phyloP scores from a whole-genome alignment of 2,797 vertebrate genomes.

The Acanthurus tractus region DNA sequence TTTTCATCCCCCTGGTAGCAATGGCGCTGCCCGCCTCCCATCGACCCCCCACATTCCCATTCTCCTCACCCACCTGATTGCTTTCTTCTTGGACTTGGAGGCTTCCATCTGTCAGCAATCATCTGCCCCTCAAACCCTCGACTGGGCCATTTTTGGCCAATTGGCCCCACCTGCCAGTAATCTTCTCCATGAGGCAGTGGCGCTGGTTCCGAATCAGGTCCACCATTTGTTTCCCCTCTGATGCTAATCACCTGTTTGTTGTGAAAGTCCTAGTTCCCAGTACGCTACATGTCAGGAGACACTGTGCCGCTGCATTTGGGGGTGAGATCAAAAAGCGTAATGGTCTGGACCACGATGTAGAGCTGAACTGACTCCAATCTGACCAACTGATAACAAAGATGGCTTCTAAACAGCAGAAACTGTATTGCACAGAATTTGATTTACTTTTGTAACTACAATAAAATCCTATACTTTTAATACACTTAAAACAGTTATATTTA shows the following conservation, averaged over 20 bases:
- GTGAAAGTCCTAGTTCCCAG: conserved; percentile 72
- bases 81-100: conserved; percentile 83
- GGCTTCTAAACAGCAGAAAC: conserved; percentile 37
- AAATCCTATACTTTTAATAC: background rate
- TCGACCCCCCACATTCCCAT: conserved; percentile 64
- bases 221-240: conserved; percentile 82
- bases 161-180: conserved; percentile 87
- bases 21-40: conserved; percentile 59
- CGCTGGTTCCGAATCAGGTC: conserved; percentile 74
- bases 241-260: conserved; percentile 88
- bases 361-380: conserved; percentile 50
- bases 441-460: conserved; percentile 3
- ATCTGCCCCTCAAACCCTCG: conserved; percentile 83
- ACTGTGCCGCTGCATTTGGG: conserved; percentile 60
- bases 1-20: conserved; percentile 81
- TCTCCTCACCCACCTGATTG: conserved; percentile 78
- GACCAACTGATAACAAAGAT: conserved; percentile 64
- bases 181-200: conserved; percentile 79
- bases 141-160: conserved; percentile 83
- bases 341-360: conserved; percentile 46
- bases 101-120: conserved; percentile 88
- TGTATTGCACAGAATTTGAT: conserved; percentile 2
- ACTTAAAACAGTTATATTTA: too few species aligned
- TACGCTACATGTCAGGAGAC: conserved; percentile 74
- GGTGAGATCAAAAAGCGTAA: conserved; percentile 71